These are phyloP conservation scores for Brachionus rubens DNA, from an alignment of 1,140 invertebrate genomes.

Conservation along the genomic window DNA sequence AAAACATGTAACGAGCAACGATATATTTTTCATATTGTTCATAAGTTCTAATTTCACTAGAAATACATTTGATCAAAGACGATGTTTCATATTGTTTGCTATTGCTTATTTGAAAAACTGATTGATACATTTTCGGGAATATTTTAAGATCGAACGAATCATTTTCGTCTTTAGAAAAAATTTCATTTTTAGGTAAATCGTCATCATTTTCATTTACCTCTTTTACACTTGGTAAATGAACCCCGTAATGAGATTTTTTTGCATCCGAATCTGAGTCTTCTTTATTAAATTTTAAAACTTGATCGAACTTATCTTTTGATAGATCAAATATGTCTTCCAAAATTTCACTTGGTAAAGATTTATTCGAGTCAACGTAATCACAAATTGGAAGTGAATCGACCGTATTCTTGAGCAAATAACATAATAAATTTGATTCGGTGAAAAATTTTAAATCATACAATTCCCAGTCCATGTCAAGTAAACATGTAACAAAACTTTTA, in stretches of 20 bases:
- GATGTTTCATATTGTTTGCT: slow-evolving; percentile 25
- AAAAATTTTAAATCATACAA: background rate
- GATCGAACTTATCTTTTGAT: slow-evolving; percentile 1
- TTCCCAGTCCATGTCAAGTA: slow-evolving; percentile 29
- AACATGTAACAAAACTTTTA: slow-evolving; percentile 15
- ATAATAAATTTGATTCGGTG: background rate
- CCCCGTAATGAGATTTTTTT: background rate
- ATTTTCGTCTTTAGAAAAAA: background rate
- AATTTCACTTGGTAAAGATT: background rate
- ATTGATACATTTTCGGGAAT: slow-evolving; percentile 34
- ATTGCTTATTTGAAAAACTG: slow-evolving; percentile 14
- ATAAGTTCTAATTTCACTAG: background rate
- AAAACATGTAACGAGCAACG: slow-evolving; percentile 45
- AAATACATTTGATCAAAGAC: slow-evolving; percentile 26
- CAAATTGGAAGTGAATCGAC: background rate
- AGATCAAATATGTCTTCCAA: slow-evolving; percentile 21
- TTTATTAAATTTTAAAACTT: background rate
- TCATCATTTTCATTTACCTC: background rate
- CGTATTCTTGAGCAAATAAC: background rate
- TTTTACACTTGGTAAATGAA: background rate
- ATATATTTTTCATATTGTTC: slow-evolving; percentile 38
- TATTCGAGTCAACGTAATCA: background rate
- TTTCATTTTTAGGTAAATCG: background rate
- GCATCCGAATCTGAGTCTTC: background rate
- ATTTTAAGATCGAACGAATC: slow-evolving; percentile 36